Evolutionary conservation across 2,888 invertebrate species (phyloP).

Genomic region (Tenthredo mesomela): DNA sequence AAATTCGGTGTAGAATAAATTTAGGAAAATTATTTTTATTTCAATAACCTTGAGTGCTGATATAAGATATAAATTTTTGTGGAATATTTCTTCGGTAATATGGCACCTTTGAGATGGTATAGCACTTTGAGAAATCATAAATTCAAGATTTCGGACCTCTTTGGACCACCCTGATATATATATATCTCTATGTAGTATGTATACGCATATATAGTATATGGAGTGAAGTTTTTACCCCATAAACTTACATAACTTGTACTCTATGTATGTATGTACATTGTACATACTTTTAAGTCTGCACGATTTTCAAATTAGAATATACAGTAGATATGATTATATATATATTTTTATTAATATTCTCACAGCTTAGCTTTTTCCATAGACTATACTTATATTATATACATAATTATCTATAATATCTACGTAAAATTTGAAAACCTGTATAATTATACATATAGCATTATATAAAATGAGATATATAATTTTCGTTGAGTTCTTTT

Average conservation of each 20-base stretch:
- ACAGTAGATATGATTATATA: slow-evolving; percentile 16
- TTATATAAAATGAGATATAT: background rate
- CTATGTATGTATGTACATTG: background rate
- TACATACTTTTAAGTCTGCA: background rate
- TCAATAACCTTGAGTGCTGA: too few species aligned
- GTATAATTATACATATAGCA: background rate
- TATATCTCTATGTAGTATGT: background rate
- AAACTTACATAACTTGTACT: background rate
- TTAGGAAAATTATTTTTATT: too few species aligned
- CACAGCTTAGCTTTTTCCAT: slow-evolving; percentile 66
- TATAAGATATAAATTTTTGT: too few species aligned
- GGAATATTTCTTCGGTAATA: background rate
- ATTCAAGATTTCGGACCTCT: background rate
- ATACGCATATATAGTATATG: background rate
- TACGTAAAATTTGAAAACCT: background rate
- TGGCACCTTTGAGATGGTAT: background rate
- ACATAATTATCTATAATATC: background rate
- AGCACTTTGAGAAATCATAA: background rate
- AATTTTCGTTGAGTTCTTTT: background rate
- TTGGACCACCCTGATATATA: slow-evolving; percentile 2
- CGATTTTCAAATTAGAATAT: slow-evolving; percentile 1
- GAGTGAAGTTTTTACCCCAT: background rate
- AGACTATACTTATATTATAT: slow-evolving; percentile 32
- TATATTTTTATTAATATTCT: slow-evolving; percentile 55
- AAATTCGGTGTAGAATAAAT: too few species aligned